Base-by-base conservation (phyloP, 2,888 invertebrate genomes). In the Troglohyphantes excavatus region DNA sequence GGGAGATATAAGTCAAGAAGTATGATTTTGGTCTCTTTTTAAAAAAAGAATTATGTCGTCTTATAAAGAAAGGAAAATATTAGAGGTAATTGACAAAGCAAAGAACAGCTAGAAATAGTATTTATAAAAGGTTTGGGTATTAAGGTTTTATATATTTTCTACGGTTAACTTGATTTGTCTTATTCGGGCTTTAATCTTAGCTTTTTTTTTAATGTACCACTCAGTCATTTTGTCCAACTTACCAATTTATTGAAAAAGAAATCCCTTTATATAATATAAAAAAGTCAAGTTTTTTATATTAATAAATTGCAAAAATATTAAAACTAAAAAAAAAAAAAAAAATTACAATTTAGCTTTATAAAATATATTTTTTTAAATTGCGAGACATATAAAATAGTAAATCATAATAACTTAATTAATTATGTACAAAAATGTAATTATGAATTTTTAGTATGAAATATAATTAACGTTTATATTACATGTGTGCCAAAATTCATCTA, bases 1-100 rank as follows among this genome's bases (percentile, higher is more conserved):
- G 33, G 59, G n/a, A n/a, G 59, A 82, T 61, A 19, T 53, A 82
- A 59, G 70, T 82, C 17, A 59, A 21, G 33, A 29, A 82, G 17
- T 33, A 82, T 61, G 19, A 70, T 70, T 61, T 82, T 68, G 6
- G 53, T 59, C n/a, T 82, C 61, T 68, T 67, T 5, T 9, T 13
- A 13, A 53, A 53, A 53, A 68, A 27, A 29, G 26, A 39, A 23
- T 6, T 67, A 19, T 68, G 70, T 70, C 21, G 3, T 33, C 11
- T 61, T 21, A 23, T 21, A 23, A 61, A 70, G 59, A 61, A 39
- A 39, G 26, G 82, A 27, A 78, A 79, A 63, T 82, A 59, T 61
- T 72, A 33, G 23, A 39, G 39, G 29, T 82, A 70, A 82, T 82
- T 82, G 82, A 82, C 70, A 82, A 82, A 82, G 82, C 17, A 53